phyloP scores from a whole-genome alignment of 53 echinoderm and acorn worm species.

The Patiria pectinifera region DNA sequence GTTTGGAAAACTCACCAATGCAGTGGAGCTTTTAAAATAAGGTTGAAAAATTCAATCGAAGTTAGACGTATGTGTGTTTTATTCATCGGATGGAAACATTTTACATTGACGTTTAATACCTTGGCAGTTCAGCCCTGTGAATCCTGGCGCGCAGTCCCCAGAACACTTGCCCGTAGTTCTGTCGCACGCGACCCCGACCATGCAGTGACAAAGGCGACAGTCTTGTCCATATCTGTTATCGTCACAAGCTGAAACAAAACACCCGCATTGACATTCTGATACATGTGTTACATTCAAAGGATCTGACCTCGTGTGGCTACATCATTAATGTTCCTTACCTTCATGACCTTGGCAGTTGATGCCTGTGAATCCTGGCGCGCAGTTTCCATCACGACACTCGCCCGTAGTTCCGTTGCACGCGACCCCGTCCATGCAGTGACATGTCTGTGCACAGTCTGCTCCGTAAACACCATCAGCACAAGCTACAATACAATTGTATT shows the following conservation, averaged over 20 bases:
- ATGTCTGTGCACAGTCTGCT: slow-evolving; percentile 12
- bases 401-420: too few relatives aligned
- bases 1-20: too few relatives aligned
- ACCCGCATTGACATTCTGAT: background rate
- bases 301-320: too few relatives aligned
- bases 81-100: too few relatives aligned
- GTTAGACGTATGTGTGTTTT: too few relatives aligned
- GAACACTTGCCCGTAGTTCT: slow-evolving; percentile 20
- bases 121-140: slow-evolving; percentile 26
- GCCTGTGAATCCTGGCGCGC: slow-evolving; percentile 23
- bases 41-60: too few relatives aligned
- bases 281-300: too few relatives aligned
- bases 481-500: background rate
- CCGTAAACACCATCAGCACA: background rate
- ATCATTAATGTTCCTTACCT: background rate
- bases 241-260: background rate
- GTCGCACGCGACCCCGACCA: background rate
- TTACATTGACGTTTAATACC: background rate
- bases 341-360: background rate
- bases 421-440: slow-evolving; percentile 1
- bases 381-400: background rate
- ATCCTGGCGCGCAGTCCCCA: slow-evolving; percentile 32
- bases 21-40: too few relatives aligned
- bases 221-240: slow-evolving; percentile 12
- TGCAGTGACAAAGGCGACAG: slow-evolving; percentile 39